Evolutionary conservation across 2,888 invertebrate genomes (phyloP), one percentile per base, ranked within the genome.

Genomic region (Sturmia bella): DNA sequence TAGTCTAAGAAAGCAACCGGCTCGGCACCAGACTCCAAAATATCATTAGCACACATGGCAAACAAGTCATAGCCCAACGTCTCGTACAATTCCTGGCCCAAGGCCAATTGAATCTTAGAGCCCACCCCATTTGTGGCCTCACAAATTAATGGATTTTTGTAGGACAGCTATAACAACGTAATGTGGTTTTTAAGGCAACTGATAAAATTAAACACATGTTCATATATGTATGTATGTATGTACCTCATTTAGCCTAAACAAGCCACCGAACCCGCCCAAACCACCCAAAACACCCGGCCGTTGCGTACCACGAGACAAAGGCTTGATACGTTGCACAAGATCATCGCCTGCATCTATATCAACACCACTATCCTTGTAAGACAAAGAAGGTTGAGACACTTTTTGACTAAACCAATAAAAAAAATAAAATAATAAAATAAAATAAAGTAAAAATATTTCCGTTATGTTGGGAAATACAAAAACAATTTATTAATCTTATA

Each of bases 11-110:
- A 99, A 86, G 97, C 98, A 84, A 99, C 92, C 0, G 99, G 98
- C 87, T 98, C 97, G 0, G 98, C 99, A 54, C 98, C 99, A 82
- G 98, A 96, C 85, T 98, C 98, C 61, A 99, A 92, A 66, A 99
- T 94, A 90, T 99, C 98, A 91, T 99, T 99, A 56, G 97, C 98
- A 88, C 98, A 98, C 98, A 99, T 98, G 4, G 99, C 99, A 2
- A 99, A 98, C 39, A 99, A 92, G 91, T 99, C 99, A 86, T 97
- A 95, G 0, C 99, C 99, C 70, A 99, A 94, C 0, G 95, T 95
- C 86, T 95, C 93, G 90, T 97, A 98, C 72, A 95, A 93, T 15
- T 94, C 93, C 88, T 94, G 93, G 78, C 93, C 93, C 88, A 97
- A 94, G 0, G 98, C 97, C 85, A 99, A 94, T 93, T 97, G 97